Evolutionary conservation across 1,140 invertebrate genomes (phyloP), one percentile per base, ranked within the genome.

Genomic region (Rhagoletis pomonella): DNA sequence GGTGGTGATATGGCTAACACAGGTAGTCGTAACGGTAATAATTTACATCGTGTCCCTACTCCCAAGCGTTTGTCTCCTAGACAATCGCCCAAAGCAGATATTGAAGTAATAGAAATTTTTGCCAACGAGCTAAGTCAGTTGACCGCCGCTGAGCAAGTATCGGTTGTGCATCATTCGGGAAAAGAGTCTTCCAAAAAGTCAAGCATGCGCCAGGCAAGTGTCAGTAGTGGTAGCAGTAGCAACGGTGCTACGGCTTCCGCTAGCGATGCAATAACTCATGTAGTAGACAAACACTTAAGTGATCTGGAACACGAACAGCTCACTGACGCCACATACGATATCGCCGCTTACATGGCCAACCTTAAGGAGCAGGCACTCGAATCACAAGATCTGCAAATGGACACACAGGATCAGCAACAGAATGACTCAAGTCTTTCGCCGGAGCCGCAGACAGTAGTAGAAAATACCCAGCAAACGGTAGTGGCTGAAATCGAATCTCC

Each of bases 21-120:
- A 19, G 50, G 9, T n/a, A 62, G 67, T 60, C 29, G 81, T 65
- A 47, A 67, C 29, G 65, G 29, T 73, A 87, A 44, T 64, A 62
- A n/a, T n/a, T 39, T 60, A 29, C 59, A 60, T 85, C 42, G 29
- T 55, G 50, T 55, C 10, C 44, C 58, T 67, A 87, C 64, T 10
- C 60, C 67, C 67, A 64, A 64, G 73, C 42, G 29, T 88, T 90
- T 91, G 69, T 92, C 91, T 59, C 91, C 91, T 7, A 91, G 91
- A 39, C 91, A 92, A 88, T 93, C 92, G 60, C 92, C 92, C 73
- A 93, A 93, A 65, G 89, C 90, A 88, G 92, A 93, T 67, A 91
- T 93, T 86, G 90, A 93, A 88, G 91, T 93, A 4, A 93, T 93
- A 50, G 92, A 93, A 88, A 93, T 93, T 88, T 93, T 93, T 60